These are phyloP conservation scores for Eristalis pertinax DNA, from an alignment of 2,888 invertebrate species.

Conservation along the genomic window DNA sequence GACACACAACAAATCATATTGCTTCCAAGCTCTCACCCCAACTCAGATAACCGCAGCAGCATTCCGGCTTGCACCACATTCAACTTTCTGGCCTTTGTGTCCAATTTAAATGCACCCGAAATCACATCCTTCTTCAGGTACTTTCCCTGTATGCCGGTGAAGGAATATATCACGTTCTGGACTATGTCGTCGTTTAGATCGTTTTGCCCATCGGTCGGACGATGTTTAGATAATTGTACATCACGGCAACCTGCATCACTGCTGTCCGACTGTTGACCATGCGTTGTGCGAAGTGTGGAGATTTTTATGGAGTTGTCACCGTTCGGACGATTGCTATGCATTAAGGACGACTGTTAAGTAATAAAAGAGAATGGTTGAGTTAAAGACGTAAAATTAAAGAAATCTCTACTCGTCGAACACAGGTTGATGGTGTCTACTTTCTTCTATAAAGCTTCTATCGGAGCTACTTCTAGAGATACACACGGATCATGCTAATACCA, in stretches of 20 bases:
- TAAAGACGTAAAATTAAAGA: too few species aligned
- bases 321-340: not conserved
- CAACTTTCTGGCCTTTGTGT: conserved; percentile 82
- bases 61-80: conserved; percentile 84
- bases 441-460: too few species aligned
- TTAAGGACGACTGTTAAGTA: conserved; percentile 7
- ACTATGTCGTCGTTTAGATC: conserved; percentile 82
- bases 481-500: too few species aligned
- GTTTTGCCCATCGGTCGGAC: conserved; percentile 32
- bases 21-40: conserved; percentile 86
- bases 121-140: conserved; percentile 86
- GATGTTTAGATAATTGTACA: conserved; percentile 41
- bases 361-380: not conserved
- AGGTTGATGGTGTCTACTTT: too few species aligned
- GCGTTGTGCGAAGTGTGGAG: conserved; percentile 36
- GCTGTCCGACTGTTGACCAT: conserved; percentile 68
- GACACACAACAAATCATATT: not conserved
- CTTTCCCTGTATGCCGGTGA: conserved; percentile 94
- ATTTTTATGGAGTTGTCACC: conserved; percentile 41
- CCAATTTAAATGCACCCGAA: conserved; percentile 84
- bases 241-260: conserved; percentile 66
- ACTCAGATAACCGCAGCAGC: conserved; percentile 89
- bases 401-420: too few species aligned
- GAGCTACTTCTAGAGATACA: too few species aligned
- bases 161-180: conserved; percentile 91